phyloP scores from a whole-genome alignment of 2,797 vertebrate genomes.

The Leptatherina wallacei region DNA sequence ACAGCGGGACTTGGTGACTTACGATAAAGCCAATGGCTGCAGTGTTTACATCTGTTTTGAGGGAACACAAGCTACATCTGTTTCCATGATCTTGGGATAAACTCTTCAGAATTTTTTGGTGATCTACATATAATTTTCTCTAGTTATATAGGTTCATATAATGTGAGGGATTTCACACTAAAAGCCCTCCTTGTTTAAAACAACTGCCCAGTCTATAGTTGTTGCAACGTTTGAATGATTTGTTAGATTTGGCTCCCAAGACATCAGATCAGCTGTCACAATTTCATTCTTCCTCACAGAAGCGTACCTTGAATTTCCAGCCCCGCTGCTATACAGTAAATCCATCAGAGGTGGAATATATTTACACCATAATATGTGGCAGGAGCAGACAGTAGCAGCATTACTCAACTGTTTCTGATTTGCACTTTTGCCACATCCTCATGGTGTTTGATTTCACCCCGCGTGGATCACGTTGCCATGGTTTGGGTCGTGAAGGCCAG shows the following conservation, averaged over 20 bases:
- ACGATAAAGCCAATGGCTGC: slow-evolving; percentile 6
- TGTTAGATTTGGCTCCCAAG: not conserved
- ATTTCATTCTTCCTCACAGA: slow-evolving; percentile 1
- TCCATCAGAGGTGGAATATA: slow-evolving; percentile 32
- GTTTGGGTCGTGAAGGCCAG: slow-evolving; percentile 50
- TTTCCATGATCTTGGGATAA: not conserved
- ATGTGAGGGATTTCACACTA: not conserved
- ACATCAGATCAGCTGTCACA: slow-evolving; percentile 15
- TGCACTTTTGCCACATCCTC: slow-evolving; percentile 44
- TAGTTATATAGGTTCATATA: not conserved
- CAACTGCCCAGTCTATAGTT: not conserved
- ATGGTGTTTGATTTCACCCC: slow-evolving; percentile 66
- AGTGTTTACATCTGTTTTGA: slow-evolving; percentile 13
- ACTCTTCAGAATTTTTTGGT: not conserved
- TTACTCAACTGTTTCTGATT: slow-evolving; percentile 50
- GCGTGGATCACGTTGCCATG: slow-evolving; percentile 58
- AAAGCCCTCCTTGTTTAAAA: slow-evolving; percentile 1
- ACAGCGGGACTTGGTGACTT: not conserved
- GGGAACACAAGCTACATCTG: not conserved
- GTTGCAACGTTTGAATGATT: not conserved
- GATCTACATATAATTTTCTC: not conserved
- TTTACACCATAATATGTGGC: slow-evolving; percentile 47
- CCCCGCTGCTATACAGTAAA: slow-evolving; percentile 21
- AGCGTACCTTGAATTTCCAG: slow-evolving; percentile 10
- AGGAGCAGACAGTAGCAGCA: slow-evolving; percentile 35